Base-by-base conservation (phyloP, 2,888 invertebrate genomes). In the Drosophila koepferae region DNA sequence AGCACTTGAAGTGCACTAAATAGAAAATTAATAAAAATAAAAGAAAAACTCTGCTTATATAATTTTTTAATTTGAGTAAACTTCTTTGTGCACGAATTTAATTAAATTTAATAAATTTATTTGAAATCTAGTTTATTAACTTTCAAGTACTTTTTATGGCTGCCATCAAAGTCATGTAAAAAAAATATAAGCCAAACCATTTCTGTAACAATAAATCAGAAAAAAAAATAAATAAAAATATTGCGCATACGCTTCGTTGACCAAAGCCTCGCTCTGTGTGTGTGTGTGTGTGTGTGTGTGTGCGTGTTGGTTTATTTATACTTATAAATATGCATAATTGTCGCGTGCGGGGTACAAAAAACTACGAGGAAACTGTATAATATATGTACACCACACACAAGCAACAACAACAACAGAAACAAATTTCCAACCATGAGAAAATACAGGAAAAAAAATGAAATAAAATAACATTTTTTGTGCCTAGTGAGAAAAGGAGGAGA, bases 261-360 rank as follows among this genome's bases (percentile, higher is more conserved):
- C 82, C 82, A 82, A 74, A 80, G 69, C 59, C 77, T 59, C 54
- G 73, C 44, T 63, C 12, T 40, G 16, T 16, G 40, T 40, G 40
- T 40, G 38, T 16, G 14, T 59, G 14, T 16, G 23, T 18, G 55
- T 55, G 23, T 49, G 43, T 46, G 49, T 48, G 20, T n/a, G 34
- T 67, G 28, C 49, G 51, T 69, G 60, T 61, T 67, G 64, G 63
- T 72, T 78, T 82, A 78, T 86, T 74, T 83, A 61, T 64, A 64
- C 41, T 81, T 79, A 80, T 74, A 75, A 82, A 85, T 82, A 81
- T 85, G 72, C 82, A 82, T 85, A 82, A 82, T 82, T 82, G 82
- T 82, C 85, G 86, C 82, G 82, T 68, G 86, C 71, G 75, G 65
- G 72, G 48, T 65, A 58, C n/a, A n/a, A 41, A 59, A 55, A 63